phyloP scores from a whole-genome alignment of 2,113 vertebrate genomes.

The Probosciger aterrimus region DNA sequence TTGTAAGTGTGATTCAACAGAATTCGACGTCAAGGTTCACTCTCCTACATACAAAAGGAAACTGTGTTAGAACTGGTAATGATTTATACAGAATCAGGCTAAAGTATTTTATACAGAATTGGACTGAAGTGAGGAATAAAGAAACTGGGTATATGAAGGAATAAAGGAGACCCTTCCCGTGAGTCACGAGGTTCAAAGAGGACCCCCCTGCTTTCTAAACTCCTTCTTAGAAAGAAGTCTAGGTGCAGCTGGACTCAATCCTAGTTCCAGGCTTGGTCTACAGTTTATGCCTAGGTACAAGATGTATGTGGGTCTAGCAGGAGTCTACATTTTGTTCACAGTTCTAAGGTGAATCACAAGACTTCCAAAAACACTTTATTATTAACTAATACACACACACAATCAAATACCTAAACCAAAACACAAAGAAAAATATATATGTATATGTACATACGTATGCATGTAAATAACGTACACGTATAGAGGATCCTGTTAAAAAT shows the following conservation, averaged over 20 bases:
- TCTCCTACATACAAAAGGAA: neutral
- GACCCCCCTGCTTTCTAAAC: neutral
- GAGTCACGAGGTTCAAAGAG: neutral
- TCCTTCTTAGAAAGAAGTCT: neutral
- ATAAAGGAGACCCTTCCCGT: neutral
- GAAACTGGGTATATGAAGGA: neutral
- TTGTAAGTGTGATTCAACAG: neutral
- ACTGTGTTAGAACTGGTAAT: neutral
- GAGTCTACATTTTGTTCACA: neutral
- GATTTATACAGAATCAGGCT: neutral
- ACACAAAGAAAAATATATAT: neutral
- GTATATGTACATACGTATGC: neutral
- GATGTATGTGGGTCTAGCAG: neutral
- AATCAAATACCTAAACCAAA: neutral
- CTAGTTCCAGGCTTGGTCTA: neutral
- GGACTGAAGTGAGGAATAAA: neutral
- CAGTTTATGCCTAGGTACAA: neutral
- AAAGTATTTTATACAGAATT: neutral
- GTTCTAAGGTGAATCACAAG: neutral
- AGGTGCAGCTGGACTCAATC: neutral
- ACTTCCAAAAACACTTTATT: neutral
- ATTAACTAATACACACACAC: neutral
- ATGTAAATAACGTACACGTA: neutral
- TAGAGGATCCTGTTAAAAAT: neutral
- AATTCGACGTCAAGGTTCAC: neutral